Conservation (phyloP, 2,888 invertebrate genomes). For the Phanerotoma sp. region DNA sequence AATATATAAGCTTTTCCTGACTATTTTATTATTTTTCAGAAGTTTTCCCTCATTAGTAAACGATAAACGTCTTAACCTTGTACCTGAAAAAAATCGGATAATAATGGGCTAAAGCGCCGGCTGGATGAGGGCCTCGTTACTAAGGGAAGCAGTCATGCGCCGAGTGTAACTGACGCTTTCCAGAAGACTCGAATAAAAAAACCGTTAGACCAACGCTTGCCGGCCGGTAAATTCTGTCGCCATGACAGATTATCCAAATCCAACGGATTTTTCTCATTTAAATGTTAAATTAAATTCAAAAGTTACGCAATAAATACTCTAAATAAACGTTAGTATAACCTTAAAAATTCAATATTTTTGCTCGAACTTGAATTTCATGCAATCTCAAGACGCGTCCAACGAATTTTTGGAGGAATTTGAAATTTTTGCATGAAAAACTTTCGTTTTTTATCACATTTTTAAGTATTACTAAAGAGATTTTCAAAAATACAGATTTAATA, state of each 20-base stretch:
- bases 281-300: no score
- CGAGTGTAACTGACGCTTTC: slow-evolving; percentile 21
- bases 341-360: no score
- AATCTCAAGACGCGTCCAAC: no score
- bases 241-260: slow-evolving; percentile 38
- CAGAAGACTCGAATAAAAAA: slow-evolving; percentile 29
- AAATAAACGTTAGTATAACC: no score
- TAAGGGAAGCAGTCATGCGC: slow-evolving; percentile 20
- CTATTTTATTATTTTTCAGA: background rate
- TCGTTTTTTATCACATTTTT: no score
- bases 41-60: background rate
- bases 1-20: slow-evolving; percentile 10
- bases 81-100: background rate
- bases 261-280: background rate
- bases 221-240: slow-evolving; percentile 43
- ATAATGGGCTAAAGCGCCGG: background rate
- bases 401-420: no score
- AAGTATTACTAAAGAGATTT: no score
- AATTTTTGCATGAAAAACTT: no score
- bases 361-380: no score
- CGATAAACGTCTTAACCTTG: background rate
- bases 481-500: no score
- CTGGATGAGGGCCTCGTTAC: background rate
- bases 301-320: no score
- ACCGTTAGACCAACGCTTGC: slow-evolving; percentile 39